Evolutionary conservation across 2,888 invertebrate genomes (phyloP).

Genomic region (Cephonodes hylas): DNA sequence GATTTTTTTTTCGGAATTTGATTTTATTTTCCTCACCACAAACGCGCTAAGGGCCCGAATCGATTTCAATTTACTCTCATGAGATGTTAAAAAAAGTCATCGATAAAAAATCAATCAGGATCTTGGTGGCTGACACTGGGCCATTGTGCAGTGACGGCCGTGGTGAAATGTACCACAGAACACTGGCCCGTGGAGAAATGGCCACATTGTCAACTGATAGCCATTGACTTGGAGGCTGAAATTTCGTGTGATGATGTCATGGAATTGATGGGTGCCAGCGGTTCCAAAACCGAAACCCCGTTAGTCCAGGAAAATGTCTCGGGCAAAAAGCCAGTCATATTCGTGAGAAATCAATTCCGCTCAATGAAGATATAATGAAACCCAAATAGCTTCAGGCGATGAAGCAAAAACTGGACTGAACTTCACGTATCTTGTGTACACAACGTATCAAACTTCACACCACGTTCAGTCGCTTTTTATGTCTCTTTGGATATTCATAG

Average conservation of each 20-base stretch:
- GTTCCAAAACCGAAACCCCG: conserved; percentile 39
- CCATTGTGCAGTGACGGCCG: conserved; percentile 69
- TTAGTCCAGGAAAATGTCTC: neutral
- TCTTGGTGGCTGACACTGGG: conserved; percentile 64
- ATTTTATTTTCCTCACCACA: neutral
- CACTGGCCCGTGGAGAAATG: conserved; percentile 64
- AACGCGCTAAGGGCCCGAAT: conserved; percentile 33
- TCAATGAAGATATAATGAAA: neutral
- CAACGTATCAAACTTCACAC: neutral
- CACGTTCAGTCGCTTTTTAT: neutral
- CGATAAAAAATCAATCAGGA: conserved; percentile 77
- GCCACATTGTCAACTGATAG: conserved; percentile 64
- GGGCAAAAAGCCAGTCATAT: neutral
- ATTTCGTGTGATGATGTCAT: conserved; percentile 41
- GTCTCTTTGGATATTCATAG: neutral
- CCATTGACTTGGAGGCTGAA: conserved; percentile 47
- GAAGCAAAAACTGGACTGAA: conserved; percentile 18
- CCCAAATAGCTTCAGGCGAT: conserved; percentile 13
- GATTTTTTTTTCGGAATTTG: neutral
- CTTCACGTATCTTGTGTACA: neutral
- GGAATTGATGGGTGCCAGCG: conserved; percentile 40
- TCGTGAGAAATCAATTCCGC: conserved; percentile 4
- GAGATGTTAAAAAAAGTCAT: conserved; percentile 51
- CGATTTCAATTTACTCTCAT: conserved; percentile 66
- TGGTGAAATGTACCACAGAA: conserved; percentile 63